Conservation (phyloP, 2,113 vertebrate genomes). For the Dissostichus mawsoni region DNA sequence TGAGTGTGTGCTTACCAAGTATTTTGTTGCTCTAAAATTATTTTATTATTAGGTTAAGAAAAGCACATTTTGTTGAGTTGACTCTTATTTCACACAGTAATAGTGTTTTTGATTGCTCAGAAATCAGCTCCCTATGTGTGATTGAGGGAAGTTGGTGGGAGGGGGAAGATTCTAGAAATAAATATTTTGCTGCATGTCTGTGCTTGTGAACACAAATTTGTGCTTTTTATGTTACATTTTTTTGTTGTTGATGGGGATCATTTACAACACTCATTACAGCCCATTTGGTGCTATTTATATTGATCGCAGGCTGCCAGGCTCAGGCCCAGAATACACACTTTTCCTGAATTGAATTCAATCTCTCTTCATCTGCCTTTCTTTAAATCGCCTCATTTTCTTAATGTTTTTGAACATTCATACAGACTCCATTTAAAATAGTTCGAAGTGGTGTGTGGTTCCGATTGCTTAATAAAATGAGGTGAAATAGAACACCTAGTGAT, state of each 20-base stretch:
- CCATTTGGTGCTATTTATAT: constrained; percentile 76
- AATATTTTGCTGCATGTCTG: constrained; percentile 38
- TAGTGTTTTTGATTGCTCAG: constrained; percentile 65
- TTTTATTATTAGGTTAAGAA: constrained; percentile 58
- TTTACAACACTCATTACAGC: constrained; percentile 69
- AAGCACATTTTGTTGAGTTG: constrained; percentile 60
- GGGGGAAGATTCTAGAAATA: constrained; percentile 22
- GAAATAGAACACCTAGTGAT: neutral
- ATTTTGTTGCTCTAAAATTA: constrained; percentile 30
- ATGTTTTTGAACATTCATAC: neutral
- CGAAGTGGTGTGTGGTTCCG: neutral
- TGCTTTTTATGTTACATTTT: constrained; percentile 57
- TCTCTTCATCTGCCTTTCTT: neutral
- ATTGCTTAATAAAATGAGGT: neutral
- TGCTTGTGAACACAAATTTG: constrained; percentile 33
- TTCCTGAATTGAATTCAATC: constrained; percentile 35
- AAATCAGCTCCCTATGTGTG: constrained; percentile 39
- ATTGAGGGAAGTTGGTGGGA: constrained; percentile 5
- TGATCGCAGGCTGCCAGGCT: constrained; percentile 69
- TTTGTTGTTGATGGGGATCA: constrained; percentile 69
- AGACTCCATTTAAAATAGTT: neutral
- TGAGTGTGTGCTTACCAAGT: constrained; percentile 45
- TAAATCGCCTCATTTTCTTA: neutral
- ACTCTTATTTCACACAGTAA: constrained; percentile 30
- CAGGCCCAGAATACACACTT: constrained; percentile 59